Base-by-base conservation (phyloP, 2,797 vertebrate species). In the Cyprinella venusta region DNA sequence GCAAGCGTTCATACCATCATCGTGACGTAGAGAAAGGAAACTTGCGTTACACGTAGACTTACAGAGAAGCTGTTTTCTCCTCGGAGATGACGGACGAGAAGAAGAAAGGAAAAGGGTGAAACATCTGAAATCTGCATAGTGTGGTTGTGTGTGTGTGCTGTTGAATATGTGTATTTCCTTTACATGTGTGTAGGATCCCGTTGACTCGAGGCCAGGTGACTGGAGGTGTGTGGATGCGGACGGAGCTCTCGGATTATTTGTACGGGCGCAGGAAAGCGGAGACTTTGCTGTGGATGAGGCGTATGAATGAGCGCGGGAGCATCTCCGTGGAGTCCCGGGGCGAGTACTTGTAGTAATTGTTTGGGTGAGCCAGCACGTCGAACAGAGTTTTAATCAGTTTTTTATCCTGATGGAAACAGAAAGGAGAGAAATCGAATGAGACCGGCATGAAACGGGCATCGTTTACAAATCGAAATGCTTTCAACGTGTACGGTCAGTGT, bases 311-410 rank as follows among this genome's bases (percentile, higher is more conserved):
- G 65, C 97, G 97, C 0, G 98, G 98, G 81, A 99, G 93, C 98
- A 99, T 98, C 94, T 99, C 97, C 89, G 98, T 99, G 94, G 98
- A 98, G 90, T 99, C 97, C 92, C 98, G 93, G 90, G 94, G 96
- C 0, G 98, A 98, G 94, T 99, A 99, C 91, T 99, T 99, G 93
- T 99, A 99, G 94, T 99, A 99, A 95, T 99, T 98, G 92, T 98
- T 97, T 82, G 98, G 98, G 87, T 99, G 97, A 0, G 98, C 98
- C 94, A 99, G 94, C 90, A 99, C 98, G 0, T 99, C 98, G 0
- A 99, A 99, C 91, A 99, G 97, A 89, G 97, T 98, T 93, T 99
- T 99, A 93, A 99, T 99, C 91, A 99, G 94, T 93, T 99, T 99
- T 95, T 99, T 99, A 93, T 99, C 98, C 98, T 99, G 82, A 3